A percentile compares a stretch with the other conserved stretches of the same genome.
Evolutionary conservation across 2,113 vertebrate genomes (phyloP).

Genomic region (Barnardius zonarius): DNA sequence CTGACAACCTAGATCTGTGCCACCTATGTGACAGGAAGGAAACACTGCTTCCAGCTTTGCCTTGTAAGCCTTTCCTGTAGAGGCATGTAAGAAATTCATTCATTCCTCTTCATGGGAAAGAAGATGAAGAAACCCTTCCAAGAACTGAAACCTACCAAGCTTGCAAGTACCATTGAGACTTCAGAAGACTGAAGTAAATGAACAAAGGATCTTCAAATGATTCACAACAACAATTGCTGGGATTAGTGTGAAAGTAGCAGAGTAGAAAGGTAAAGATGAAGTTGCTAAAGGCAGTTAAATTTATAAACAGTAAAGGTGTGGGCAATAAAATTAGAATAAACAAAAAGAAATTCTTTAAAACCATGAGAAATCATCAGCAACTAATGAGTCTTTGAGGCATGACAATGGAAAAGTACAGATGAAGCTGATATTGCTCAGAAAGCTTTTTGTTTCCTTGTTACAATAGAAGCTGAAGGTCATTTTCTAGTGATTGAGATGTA

Average conservation of each 20-base stretch:
- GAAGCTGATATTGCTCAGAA: conserved; percentile 1
- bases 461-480: conserved; percentile 45
- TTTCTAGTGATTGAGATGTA: conserved; percentile 19
- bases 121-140: background rate
- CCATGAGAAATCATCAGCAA: background rate
- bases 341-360: background rate
- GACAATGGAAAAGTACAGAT: conserved; percentile 17
- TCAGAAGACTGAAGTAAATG: background rate
- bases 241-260: background rate
- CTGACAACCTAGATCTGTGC: accelerated
- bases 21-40: background rate
- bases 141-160: background rate
- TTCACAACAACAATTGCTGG: background rate
- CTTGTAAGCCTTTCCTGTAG: background rate
- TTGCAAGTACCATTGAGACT: background rate
- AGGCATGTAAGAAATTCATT: background rate
- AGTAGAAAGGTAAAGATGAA: background rate
- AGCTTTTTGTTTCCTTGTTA: background rate
- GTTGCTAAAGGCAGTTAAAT: background rate
- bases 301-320: background rate
- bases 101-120: background rate
- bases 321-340: background rate
- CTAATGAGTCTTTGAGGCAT: background rate
- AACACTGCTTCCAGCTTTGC: accelerated
- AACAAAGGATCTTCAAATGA: background rate